These are phyloP conservation scores for Ceratosolen solmsi DNA, from an alignment of 1,140 invertebrate species.

Conservation along the genomic window DNA sequence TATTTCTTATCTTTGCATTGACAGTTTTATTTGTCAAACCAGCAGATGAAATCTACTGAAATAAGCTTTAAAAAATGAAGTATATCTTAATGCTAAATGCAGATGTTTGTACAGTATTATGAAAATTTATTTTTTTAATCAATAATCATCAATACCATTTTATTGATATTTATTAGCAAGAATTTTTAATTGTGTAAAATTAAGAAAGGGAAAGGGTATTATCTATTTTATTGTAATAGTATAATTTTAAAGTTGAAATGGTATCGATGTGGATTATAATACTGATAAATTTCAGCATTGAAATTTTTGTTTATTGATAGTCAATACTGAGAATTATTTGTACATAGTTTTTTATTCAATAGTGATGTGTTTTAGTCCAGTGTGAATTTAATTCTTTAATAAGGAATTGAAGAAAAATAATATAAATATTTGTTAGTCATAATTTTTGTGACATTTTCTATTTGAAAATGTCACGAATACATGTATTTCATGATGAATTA, in stretches of 20 bases:
- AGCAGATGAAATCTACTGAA: slow-evolving; percentile 58
- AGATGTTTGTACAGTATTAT: slow-evolving; percentile 48
- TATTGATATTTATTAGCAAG: slow-evolving; percentile 7
- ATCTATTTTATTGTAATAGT: slow-evolving; percentile 32
- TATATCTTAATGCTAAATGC: slow-evolving; percentile 33
- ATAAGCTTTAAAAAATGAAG: slow-evolving; percentile 1
- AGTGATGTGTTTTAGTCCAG: background rate
- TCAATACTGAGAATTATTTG: slow-evolving; percentile 49
- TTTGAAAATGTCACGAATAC: slow-evolving; percentile 39
- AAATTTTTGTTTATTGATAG: slow-evolving; percentile 26
- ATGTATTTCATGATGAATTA: slow-evolving; percentile 45
- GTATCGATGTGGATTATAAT: slow-evolving; percentile 40
- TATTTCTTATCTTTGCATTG: slow-evolving; percentile 93
- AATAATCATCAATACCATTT: slow-evolving; percentile 32
- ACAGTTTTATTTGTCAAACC: slow-evolving; percentile 88
- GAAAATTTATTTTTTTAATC: slow-evolving; percentile 38
- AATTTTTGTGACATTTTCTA: slow-evolving; percentile 29
- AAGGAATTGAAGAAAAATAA: slow-evolving; percentile 4
- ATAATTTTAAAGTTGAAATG: slow-evolving; percentile 22
- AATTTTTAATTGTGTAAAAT: background rate
- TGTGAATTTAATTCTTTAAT: background rate
- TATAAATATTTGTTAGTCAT: slow-evolving; percentile 34
- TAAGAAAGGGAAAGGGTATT: background rate
- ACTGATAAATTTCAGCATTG: slow-evolving; percentile 34
- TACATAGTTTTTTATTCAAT: slow-evolving; percentile 34